These are phyloP conservation scores for Acleris laterana DNA, from an alignment of 2,888 invertebrate genomes.

Conservation along the genomic window DNA sequence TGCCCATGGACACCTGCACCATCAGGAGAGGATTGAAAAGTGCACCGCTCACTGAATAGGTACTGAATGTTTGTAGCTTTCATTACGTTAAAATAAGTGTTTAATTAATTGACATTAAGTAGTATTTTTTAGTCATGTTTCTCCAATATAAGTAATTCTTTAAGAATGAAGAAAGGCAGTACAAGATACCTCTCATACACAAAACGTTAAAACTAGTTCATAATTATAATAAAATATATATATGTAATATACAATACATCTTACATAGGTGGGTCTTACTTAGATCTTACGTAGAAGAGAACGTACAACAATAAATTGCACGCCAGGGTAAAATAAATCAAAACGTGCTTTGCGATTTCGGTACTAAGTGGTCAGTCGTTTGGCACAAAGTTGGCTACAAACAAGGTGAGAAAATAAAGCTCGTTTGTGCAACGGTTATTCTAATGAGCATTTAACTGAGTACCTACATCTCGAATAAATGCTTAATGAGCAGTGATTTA, in stretches of 20 bases:
- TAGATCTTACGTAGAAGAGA: too few species aligned
- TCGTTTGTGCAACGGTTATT: slow-evolving; percentile 20
- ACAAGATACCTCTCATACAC: neutral
- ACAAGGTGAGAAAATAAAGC: neutral
- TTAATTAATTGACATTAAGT: too few species aligned
- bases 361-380: slow-evolving; percentile 14
- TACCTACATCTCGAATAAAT: slow-evolving; percentile 16
- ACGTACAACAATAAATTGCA: neutral
- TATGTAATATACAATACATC: slow-evolving; percentile 29
- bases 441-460: slow-evolving; percentile 26
- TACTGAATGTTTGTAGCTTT: too few species aligned
- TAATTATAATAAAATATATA: slow-evolving; percentile 34
- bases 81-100: too few species aligned
- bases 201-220: slow-evolving; percentile 28
- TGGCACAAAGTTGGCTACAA: slow-evolving; percentile 28
- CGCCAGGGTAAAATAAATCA: neutral
- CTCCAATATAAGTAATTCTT: too few species aligned
- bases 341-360: neutral
- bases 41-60: too few species aligned
- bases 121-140: too few species aligned
- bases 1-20: too few species aligned
- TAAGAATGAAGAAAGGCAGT: too few species aligned
- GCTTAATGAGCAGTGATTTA: slow-evolving; percentile 25
- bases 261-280: slow-evolving; percentile 29
- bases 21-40: too few species aligned